Base-by-base conservation (phyloP, 2,888 invertebrate genomes). In the Harpagoxenus sublaevis region DNA sequence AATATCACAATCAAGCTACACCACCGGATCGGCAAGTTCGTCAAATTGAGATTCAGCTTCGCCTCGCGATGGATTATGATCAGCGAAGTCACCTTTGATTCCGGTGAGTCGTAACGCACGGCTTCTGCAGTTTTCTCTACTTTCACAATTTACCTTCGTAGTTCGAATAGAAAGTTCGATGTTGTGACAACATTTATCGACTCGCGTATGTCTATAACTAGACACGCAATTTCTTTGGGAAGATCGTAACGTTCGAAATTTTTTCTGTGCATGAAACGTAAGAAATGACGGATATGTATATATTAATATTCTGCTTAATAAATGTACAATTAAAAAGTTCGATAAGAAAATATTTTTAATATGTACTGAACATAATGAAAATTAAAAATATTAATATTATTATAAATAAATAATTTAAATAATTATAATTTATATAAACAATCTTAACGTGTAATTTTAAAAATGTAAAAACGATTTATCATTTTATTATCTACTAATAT, bases 31-130 rank as follows among this genome's bases (percentile, higher is more conserved):
- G 99, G 98, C 42, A 96, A 96, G 92, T 98, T 97, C 96, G 97
- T 98, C 85, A 97, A 97, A 93, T 95, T 97, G 90, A 96, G 97
- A 92, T 96, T 98, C 75, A 96, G 96, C 89, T 98, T 98, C 94
- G 97, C 98, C 3, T 96, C 97, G 23, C 96, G 97, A 81, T 99
- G 99, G 98, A 97, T 99, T 91, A 97, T 99, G 95, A 96, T 99
- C 93, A 98, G 98, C 95, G 99, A 99, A 95, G 96, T 99, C 87
- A 97, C 97, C 83, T 99, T 99, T 95, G 97, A 97, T 92, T 98
- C 98, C 39, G 97, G 97, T 97, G 87, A 96, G 96, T 95, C 57
- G 3, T 9, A 39, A 51, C 73, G 70, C 77, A 53, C 0, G 10
- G 39, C 39, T 39, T 39, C 48, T 2, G 39, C 28, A 53, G 42